Evolutionary conservation across 1,140 invertebrate species (phyloP).

Genomic region (Drosophila yakuba): DNA sequence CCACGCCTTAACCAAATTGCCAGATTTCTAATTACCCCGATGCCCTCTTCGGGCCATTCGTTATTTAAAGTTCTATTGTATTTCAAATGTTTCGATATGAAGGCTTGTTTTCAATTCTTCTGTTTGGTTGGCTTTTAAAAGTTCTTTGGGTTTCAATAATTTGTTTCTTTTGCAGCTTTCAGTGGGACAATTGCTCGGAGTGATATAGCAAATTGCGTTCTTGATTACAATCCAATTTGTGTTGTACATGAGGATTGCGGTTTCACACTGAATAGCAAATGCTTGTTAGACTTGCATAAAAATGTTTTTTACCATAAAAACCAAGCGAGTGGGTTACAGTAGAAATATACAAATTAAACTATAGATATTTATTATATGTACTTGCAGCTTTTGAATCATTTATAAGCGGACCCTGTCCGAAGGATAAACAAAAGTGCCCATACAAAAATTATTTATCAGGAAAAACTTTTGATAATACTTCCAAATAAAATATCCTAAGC

Average conservation of each 20-base stretch:
- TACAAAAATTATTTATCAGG: background rate
- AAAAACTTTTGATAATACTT: background rate
- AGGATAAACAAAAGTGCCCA: background rate
- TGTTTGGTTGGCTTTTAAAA: background rate
- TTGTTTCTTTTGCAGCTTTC: background rate
- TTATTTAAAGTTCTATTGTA: background rate
- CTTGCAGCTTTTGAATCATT: background rate
- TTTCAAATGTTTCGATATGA: background rate
- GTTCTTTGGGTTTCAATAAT: background rate
- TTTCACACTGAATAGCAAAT: background rate
- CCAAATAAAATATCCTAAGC: background rate
- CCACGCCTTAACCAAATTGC: background rate
- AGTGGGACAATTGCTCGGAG: background rate
- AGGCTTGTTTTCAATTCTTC: background rate
- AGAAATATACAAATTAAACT: background rate
- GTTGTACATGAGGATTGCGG: background rate
- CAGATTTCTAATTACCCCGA: background rate
- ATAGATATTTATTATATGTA: too few relatives aligned
- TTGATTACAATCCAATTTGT: background rate
- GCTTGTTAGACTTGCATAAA: background rate
- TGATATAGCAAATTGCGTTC: background rate
- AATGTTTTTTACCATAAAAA: background rate
- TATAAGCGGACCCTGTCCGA: background rate
- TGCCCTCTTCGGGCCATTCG: background rate
- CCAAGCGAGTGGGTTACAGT: background rate